These are phyloP conservation scores for Agrochola lychnidis DNA, from an alignment of 2,888 invertebrate genomes.

Conservation along the genomic window DNA sequence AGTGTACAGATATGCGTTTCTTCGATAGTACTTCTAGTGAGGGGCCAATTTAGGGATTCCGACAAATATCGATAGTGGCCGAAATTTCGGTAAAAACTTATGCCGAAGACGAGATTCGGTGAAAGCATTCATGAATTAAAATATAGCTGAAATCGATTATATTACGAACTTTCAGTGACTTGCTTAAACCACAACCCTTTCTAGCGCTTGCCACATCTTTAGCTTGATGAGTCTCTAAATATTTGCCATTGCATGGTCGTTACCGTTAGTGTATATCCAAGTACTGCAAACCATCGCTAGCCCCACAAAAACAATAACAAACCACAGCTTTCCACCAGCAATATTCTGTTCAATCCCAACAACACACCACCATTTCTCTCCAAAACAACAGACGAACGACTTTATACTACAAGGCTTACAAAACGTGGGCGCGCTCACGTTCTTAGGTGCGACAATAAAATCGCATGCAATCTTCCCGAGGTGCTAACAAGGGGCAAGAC, in stretches of 20 bases:
- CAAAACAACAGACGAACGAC: slow-evolving; percentile 49
- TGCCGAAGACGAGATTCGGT: background rate
- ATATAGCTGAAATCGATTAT: background rate
- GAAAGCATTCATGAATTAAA: background rate
- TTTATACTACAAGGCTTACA: slow-evolving; percentile 61
- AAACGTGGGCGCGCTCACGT: slow-evolving; percentile 79
- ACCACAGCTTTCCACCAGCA: slow-evolving; percentile 7
- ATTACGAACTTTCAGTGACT: background rate
- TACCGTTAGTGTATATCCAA: no score
- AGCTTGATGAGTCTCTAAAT: background rate
- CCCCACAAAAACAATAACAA: slow-evolving; percentile 22
- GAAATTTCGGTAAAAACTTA: background rate
- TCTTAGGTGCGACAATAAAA: slow-evolving; percentile 74
- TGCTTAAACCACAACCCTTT: fast-evolving
- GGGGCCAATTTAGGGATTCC: background rate
- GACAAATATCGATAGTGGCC: background rate
- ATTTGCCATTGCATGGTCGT: background rate
- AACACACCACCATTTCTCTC: slow-evolving; percentile 39
- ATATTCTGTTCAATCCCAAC: slow-evolving; percentile 11
- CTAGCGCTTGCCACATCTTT: background rate
- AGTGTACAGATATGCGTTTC: no score
- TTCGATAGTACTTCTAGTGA: background rate
- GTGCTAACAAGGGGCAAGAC: slow-evolving; percentile 84
- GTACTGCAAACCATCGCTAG: no score
- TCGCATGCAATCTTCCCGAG: slow-evolving; percentile 75